phyloP scores from a whole-genome alignment of 1,140 invertebrate genomes.

The Bombus picipes region DNA sequence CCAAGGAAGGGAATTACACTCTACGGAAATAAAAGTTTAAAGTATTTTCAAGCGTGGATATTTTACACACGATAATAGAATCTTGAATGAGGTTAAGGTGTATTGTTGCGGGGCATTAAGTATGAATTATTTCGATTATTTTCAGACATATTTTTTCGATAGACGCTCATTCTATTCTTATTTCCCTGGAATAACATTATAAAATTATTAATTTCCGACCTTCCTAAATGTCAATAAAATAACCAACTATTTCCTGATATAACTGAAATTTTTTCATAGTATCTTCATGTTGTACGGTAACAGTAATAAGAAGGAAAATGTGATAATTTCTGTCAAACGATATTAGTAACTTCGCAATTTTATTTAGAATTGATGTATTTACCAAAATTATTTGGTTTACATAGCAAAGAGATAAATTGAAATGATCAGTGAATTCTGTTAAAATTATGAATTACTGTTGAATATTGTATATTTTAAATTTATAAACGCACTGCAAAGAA shows the following conservation, averaged over 20 bases:
- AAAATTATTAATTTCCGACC: neutral
- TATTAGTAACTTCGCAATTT: too few species aligned
- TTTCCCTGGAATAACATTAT: neutral
- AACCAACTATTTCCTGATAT: neutral
- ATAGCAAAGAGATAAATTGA: too few species aligned
- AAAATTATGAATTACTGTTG: too few species aligned
- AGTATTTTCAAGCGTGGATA: constrained; percentile 41
- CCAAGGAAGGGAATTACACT: constrained; percentile 39
- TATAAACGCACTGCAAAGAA: neutral
- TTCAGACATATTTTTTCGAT: neutral
- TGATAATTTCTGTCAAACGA: neutral
- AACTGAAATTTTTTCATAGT: neutral
- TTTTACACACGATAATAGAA: constrained; percentile 55
- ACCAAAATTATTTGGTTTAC: too few species aligned
- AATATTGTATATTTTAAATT: neutral
- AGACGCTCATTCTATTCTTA: neutral
- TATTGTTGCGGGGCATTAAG: constrained; percentile 25
- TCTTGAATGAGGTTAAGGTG: constrained; percentile 24
- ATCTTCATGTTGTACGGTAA: neutral
- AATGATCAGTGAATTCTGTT: too few species aligned
- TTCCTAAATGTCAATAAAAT: neutral
- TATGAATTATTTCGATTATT: constrained; percentile 35
- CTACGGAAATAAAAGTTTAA: constrained; percentile 43
- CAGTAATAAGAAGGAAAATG: neutral
- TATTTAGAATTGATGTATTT: too few species aligned